These are phyloP conservation scores for Hippocampus guttulatus DNA, from an alignment of 2,113 vertebrate genomes.

Conservation along the genomic window DNA sequence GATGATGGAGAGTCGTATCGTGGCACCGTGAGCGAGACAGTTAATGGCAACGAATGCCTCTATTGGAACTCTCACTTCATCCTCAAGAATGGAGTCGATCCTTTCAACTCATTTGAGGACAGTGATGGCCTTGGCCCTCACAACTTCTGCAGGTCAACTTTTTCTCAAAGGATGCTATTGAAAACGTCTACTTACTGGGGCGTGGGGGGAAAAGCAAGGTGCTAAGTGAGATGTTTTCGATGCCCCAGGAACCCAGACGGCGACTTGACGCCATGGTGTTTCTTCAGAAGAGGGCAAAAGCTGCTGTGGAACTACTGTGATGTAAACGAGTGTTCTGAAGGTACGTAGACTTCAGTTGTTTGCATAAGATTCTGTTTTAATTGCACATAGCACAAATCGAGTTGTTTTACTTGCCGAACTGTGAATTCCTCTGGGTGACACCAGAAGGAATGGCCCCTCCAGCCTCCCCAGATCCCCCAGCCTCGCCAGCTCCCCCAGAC, in stretches of 20 bases:
- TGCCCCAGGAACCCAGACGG: constrained; percentile 71
- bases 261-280: constrained; percentile 73
- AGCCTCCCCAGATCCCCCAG: background rate
- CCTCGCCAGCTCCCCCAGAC: background rate
- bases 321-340: constrained; percentile 49
- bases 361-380: background rate
- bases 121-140: constrained; percentile 64
- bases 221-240: constrained; percentile 4
- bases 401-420: constrained; percentile 12
- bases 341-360: constrained; percentile 18
- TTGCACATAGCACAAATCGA: background rate
- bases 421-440: background rate
- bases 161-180: background rate
- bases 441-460: constrained; percentile 6
- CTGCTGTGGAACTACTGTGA: constrained; percentile 70
- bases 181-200: background rate
- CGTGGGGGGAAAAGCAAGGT: background rate
- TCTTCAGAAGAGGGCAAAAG: constrained; percentile 42
- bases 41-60: constrained; percentile 65
- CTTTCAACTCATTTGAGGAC: constrained; percentile 46
- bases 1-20: constrained; percentile 70
- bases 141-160: constrained; percentile 73
- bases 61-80: constrained; percentile 74
- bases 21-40: constrained; percentile 66
- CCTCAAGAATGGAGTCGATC: constrained; percentile 44